Conservation (phyloP, 1,140 invertebrate genomes). For the Neodiprion lecontei region DNA sequence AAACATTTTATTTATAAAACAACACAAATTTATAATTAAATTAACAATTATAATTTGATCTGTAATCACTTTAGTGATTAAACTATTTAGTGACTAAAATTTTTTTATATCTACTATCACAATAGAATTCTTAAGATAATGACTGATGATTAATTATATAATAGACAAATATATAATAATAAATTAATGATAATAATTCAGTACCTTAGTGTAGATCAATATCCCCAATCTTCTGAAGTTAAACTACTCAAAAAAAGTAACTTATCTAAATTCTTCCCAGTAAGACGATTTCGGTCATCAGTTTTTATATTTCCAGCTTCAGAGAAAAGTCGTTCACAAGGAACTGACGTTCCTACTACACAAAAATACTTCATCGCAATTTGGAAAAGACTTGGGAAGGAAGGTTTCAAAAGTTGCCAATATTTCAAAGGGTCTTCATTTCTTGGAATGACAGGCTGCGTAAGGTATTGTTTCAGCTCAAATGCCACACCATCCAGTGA, state of each 20-base stretch:
- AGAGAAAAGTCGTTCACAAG: constrained; percentile 52
- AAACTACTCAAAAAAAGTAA: constrained; percentile 27
- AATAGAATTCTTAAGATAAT: too few relatives aligned
- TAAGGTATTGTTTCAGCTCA: constrained; percentile 21
- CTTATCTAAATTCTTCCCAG: constrained; percentile 23
- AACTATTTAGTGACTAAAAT: too few relatives aligned
- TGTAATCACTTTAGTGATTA: too few relatives aligned
- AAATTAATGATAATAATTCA: too few relatives aligned
- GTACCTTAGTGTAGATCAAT: too few relatives aligned
- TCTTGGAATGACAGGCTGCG: constrained; percentile 34
- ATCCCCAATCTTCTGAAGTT: constrained; percentile 16
- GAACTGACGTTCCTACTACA: constrained; percentile 49
- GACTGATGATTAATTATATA: too few relatives aligned
- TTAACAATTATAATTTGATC: too few relatives aligned
- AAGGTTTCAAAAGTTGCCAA: constrained; percentile 46
- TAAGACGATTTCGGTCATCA: constrained; percentile 21
- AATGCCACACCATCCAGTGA: neutral
- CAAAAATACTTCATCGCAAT: constrained; percentile 43
- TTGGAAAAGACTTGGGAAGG: constrained; percentile 44
- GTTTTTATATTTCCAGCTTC: constrained; percentile 36
- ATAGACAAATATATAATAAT: too few relatives aligned
- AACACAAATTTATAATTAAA: too few relatives aligned
- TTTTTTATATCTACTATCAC: too few relatives aligned
- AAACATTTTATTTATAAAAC: too few relatives aligned
- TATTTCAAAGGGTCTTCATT: constrained; percentile 49